Evolutionary conservation across 2,888 invertebrate genomes (phyloP).

Genomic region (Thecocarcelia acutangulata): DNA sequence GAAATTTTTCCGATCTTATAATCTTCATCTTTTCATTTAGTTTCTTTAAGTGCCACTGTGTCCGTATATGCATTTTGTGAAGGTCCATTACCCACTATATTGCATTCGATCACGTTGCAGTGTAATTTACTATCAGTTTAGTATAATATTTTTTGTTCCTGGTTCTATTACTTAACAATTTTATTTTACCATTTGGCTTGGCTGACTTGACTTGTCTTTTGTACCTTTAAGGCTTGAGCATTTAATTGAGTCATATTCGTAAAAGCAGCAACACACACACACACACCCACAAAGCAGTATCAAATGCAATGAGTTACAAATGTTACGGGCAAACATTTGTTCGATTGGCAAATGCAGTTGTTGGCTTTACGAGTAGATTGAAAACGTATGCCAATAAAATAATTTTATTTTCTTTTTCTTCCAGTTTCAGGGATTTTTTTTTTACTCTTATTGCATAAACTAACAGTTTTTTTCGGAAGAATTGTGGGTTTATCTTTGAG

Average conservation of each 20-base stretch:
- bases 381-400: conserved; percentile 63
- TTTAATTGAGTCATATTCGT: conserved; percentile 66
- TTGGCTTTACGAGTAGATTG: conserved; percentile 33
- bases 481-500: conserved; percentile 43
- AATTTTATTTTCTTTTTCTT: conserved; percentile 18
- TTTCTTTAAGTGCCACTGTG: not conserved
- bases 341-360: conserved; percentile 59
- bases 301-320: conserved; percentile 47
- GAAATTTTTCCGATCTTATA: too few species aligned
- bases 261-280: not conserved
- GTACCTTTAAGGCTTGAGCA: conserved; percentile 55
- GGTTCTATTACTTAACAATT: conserved; percentile 36
- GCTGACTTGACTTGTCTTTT: conserved; percentile 51
- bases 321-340: conserved; percentile 40
- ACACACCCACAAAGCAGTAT: not conserved
- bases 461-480: conserved; percentile 9
- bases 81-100: conserved; percentile 49
- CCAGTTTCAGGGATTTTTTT: not conserved
- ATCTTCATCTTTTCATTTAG: too few species aligned
- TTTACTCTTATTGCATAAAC: too few species aligned
- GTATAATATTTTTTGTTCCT: conserved; percentile 12
- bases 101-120: conserved; percentile 65
- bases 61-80: not conserved
- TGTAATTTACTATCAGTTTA: conserved; percentile 63
- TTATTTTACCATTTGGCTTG: conserved; percentile 47